A percentile compares a stretch with the other conserved stretches of the same genome.
Conservation (phyloP, 2,113 vertebrate genomes). For the Euleptes europaea region DNA sequence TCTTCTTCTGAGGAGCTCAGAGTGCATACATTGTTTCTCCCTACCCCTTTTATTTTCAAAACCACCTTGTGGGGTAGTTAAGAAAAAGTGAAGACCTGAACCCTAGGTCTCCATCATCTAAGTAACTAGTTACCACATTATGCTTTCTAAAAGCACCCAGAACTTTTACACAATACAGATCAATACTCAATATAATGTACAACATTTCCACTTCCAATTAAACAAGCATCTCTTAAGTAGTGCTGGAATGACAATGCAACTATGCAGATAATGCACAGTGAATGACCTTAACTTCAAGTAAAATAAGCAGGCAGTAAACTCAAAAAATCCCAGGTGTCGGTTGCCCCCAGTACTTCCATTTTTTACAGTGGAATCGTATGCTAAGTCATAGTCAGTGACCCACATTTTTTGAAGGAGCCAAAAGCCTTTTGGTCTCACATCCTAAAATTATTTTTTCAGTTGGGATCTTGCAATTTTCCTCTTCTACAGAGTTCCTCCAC, state of each 20-base stretch:
- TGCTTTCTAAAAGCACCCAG: neutral
- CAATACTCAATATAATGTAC: fast-evolving
- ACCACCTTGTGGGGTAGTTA: too few relatives aligned
- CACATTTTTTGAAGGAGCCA: neutral
- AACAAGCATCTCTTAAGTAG: neutral
- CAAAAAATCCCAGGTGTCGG: too few relatives aligned
- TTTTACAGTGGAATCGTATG: neutral
- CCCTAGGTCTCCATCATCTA: neutral
- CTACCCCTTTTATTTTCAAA: neutral
- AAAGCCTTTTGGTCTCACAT: neutral
- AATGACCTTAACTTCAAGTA: neutral
- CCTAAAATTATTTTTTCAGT: neutral
- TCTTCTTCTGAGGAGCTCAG: neutral
- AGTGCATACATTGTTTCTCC: too few relatives aligned
- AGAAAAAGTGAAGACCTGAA: neutral
- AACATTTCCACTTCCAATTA: neutral
- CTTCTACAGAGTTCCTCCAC: neutral
- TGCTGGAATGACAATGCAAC: neutral
- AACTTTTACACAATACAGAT: neutral
- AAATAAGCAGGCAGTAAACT: too few relatives aligned
- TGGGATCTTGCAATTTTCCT: neutral
- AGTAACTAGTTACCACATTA: neutral
- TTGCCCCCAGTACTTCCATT: too few relatives aligned
- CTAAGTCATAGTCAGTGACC: too few relatives aligned
- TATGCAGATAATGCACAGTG: neutral